These are phyloP conservation scores for Omphaloscelis lunosa DNA, from an alignment of 2,888 invertebrate species.

Conservation along the genomic window DNA sequence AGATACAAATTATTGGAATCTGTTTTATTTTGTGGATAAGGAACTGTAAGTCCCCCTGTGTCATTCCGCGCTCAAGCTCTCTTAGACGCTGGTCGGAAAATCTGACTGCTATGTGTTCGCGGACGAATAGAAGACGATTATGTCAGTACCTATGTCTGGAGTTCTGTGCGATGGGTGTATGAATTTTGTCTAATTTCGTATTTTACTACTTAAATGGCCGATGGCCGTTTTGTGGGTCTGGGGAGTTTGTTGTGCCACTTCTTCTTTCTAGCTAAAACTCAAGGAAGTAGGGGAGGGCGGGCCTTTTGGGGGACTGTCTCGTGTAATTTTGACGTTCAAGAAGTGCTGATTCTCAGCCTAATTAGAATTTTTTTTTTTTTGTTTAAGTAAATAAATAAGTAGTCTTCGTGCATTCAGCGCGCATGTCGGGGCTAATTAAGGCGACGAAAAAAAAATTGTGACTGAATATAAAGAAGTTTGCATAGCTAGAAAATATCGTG, in stretches of 20 bases:
- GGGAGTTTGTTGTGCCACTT: neutral
- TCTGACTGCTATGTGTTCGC: neutral
- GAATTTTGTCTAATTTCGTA: neutral
- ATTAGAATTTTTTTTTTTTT: neutral
- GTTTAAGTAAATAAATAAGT: neutral
- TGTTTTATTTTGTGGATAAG: neutral
- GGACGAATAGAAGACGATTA: neutral
- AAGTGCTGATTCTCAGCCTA: neutral
- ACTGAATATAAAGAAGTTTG: neutral
- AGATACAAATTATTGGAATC: neutral
- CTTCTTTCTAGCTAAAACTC: neutral
- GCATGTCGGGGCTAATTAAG: no score
- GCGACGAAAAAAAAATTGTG: no score
- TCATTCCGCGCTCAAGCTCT: neutral
- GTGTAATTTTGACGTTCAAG: neutral
- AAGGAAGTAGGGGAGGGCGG: neutral
- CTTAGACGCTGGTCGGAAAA: neutral
- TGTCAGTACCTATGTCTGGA: neutral
- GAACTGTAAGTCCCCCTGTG: neutral
- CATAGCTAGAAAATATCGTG: neutral
- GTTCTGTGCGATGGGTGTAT: neutral
- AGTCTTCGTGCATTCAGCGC: no score
- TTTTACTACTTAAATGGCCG: neutral
- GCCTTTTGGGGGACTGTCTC: neutral
- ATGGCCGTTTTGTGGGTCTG: neutral